A percentile compares a stretch with the other conserved stretches of the same genome.
phyloP scores from a whole-genome alignment of 2,888 invertebrate genomes.

The Lymantria monacha region DNA sequence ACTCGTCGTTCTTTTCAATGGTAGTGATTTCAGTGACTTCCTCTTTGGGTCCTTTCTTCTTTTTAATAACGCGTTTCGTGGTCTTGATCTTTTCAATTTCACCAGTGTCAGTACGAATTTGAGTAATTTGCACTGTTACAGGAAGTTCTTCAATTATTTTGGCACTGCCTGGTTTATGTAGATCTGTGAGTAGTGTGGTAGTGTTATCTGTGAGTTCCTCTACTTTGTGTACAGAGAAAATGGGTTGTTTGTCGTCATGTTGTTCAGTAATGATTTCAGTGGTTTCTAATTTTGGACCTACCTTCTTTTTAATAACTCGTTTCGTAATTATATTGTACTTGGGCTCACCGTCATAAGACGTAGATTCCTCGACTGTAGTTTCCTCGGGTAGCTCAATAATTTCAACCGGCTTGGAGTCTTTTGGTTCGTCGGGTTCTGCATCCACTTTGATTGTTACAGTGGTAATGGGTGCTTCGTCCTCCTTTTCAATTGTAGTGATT shows the following conservation, averaged over 20 bases:
- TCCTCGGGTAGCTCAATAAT: slow-evolving; percentile 52
- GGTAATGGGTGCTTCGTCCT: slow-evolving; percentile 39
- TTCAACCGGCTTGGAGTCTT: slow-evolving; percentile 23
- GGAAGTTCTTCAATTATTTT: slow-evolving; percentile 35
- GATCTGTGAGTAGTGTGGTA: background rate
- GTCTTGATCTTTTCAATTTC: slow-evolving; percentile 12
- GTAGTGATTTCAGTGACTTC: slow-evolving; percentile 19
- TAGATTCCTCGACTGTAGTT: slow-evolving; percentile 37
- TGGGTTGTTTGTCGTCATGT: slow-evolving; percentile 38
- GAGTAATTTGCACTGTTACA: slow-evolving; percentile 30
- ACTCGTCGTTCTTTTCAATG: slow-evolving; percentile 12
- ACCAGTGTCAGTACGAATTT: slow-evolving; percentile 18
- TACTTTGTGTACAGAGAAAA: slow-evolving; percentile 11
- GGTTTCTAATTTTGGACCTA: slow-evolving; percentile 32
- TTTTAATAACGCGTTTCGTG: slow-evolving; percentile 13
- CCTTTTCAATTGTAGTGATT: slow-evolving; percentile 50
- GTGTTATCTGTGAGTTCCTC: background rate
- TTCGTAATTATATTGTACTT: slow-evolving; percentile 41
- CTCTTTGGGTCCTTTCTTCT: slow-evolving; percentile 12
- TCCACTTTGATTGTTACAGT: slow-evolving; percentile 16
- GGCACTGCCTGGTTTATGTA: background rate
- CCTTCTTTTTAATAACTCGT: slow-evolving; percentile 36
- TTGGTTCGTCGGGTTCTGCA: background rate
- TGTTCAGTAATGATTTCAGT: slow-evolving; percentile 38
- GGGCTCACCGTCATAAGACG: slow-evolving; percentile 39